Conservation (phyloP, 2,113 vertebrate genomes). For the Butorides virescens region DNA sequence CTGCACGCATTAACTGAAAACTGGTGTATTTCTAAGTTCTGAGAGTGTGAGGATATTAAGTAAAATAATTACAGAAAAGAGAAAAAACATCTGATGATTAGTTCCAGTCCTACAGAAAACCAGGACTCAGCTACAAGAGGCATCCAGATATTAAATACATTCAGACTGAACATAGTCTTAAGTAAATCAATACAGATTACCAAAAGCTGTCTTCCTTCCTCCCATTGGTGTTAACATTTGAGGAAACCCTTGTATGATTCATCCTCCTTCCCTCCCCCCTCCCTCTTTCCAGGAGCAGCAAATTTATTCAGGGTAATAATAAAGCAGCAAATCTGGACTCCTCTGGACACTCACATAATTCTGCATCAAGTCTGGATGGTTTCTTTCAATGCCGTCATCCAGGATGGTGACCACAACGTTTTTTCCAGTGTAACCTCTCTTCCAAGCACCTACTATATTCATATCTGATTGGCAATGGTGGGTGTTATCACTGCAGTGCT, state of each 20-base stretch:
- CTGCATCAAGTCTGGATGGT: constrained; percentile 93
- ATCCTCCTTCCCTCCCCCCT: neutral
- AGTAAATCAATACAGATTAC: neutral
- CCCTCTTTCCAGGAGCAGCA: neutral
- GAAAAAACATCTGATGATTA: neutral
- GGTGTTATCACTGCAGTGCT: constrained; percentile 96
- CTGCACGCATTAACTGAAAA: neutral
- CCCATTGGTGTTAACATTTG: neutral
- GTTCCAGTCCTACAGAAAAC: neutral
- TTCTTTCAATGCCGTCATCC: constrained; percentile 96
- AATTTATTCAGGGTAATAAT: neutral
- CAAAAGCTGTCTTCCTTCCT: neutral
- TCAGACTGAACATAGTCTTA: neutral
- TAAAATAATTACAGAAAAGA: neutral
- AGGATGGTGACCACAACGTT: constrained; percentile 96
- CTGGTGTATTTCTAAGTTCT: neutral
- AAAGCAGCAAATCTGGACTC: neutral
- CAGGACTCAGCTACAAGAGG: neutral
- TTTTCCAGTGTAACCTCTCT: constrained; percentile 95
- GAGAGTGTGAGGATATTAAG: neutral
- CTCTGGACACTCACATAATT: constrained; percentile 90
- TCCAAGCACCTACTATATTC: constrained; percentile 99
- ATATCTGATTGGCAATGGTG: constrained; percentile 98
- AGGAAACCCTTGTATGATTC: neutral
- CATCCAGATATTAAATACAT: neutral